Evolutionary conservation across 2,888 invertebrate genomes (phyloP).

Genomic region (Amiota mariae): DNA sequence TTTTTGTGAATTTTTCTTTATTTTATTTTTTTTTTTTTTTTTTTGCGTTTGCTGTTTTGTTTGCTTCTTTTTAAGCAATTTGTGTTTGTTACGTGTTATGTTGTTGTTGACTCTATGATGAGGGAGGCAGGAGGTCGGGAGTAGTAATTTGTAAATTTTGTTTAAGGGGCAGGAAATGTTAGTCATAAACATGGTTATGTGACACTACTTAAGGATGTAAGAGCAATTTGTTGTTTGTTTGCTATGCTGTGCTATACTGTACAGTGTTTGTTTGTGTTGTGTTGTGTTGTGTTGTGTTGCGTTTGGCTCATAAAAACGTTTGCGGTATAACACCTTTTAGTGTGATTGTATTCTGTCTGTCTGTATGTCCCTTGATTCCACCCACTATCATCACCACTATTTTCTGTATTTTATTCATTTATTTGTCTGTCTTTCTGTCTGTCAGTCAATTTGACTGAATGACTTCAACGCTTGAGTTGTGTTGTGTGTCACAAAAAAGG

Average conservation of each 20-base stretch:
- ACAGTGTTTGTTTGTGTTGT: too few species aligned
- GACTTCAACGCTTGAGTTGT: too few species aligned
- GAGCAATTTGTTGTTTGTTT: slow-evolving; percentile 30
- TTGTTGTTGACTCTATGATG: too few species aligned
- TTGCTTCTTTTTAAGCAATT: too few species aligned
- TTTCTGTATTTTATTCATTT: slow-evolving; percentile 30
- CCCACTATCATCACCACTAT: slow-evolving; percentile 35
- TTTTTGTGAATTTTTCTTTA: not conserved
- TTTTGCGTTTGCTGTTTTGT: too few species aligned
- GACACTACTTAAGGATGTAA: slow-evolving; percentile 29
- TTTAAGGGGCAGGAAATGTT: not conserved
- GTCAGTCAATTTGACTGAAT: not conserved
- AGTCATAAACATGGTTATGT: slow-evolving; percentile 18
- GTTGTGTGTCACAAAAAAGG: too few species aligned
- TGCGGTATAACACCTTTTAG: slow-evolving; percentile 37
- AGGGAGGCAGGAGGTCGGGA: not conserved
- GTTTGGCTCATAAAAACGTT: slow-evolving; percentile 26
- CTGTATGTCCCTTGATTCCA: slow-evolving; percentile 42
- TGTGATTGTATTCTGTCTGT: slow-evolving; percentile 29
- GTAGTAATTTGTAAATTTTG: not conserved
- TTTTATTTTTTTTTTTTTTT: not conserved
- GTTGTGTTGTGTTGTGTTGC: too few species aligned
- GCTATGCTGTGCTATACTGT: not conserved
- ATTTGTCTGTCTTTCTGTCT: not conserved
- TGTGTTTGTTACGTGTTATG: too few species aligned